Evolutionary conservation across 2,113 vertebrate species (phyloP), one percentile per base, ranked within the genome.

Genomic region (Balaeniceps rex): DNA sequence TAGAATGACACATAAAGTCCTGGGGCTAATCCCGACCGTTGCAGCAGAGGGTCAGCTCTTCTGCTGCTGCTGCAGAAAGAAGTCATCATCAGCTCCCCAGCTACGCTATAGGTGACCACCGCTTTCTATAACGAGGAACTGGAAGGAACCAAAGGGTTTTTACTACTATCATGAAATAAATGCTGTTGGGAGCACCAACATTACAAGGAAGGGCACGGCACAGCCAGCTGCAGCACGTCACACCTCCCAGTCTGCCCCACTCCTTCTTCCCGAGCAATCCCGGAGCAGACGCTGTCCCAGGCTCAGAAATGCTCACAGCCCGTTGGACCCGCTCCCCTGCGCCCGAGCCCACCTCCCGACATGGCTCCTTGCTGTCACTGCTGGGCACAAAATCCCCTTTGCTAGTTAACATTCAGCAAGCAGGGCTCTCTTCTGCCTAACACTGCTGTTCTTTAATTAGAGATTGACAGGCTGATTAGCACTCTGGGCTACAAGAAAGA

Each of bases 391-490:
- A 66, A 80, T 46, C 72, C 83, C 81, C 61, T 58, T 12, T 7
- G 4, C 79, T 61, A 14, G 68, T 22, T 57, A 57, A 31, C 86
- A 87, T 69, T 47, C 74, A 92, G 83, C 4, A 10, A 79, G 92
- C 58, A 13, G 78, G 57, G 68, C 71, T 79, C 86, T 90, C 93
- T 42, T 29, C 89, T 92, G 94, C 92, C 94, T 86, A 83, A 36
- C 86, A 64, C 88, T 7, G 75, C 90, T 94, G 89, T 60, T 96
- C 88, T 94, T 94, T 96, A 97, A 98, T 97, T 97, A 97, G 94
- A 76, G 94, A 97, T n/a, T 95, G 97, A 91, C 95, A 91, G 95
- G 87, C 88, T 97, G 97, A 98, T 97, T 87, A 97, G 95, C 83
- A 90, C 96, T 89, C 80, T 64, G 71, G 96, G 96, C 94, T 78